Base-by-base conservation (phyloP, 1,140 invertebrate species). In the Ganaspis sp. region DNA sequence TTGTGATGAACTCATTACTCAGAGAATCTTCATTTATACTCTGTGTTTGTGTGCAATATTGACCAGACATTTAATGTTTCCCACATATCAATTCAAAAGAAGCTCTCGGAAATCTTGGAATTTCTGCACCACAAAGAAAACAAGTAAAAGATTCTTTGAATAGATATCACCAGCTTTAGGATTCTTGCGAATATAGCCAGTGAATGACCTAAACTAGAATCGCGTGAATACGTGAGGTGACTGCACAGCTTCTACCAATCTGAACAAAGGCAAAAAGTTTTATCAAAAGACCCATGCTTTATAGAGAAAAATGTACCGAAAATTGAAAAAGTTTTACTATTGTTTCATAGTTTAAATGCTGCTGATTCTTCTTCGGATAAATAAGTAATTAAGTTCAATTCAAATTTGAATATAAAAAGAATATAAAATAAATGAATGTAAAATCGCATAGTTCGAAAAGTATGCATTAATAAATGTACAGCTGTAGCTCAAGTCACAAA, bases 121-220 rank as follows among this genome's bases (percentile, higher is more conserved):
- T 54, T 54, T 15, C 26, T 1, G n/a, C 1, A 29, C 26, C 1
- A 0, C 4, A 29, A 29, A 26, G 11, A 58, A 29, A 23, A 17
- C 45, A n/a, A 49, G n/a, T 8, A 4, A 26, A 64, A 29, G 21
- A 23, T 4, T 15, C 9, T 64, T 64, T 64, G 54, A 64, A 64
- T 26, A 64, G 21, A 64, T 64, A 29, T 64, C 23, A 64, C 23
- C 45, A 17, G 45, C 45, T 49, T 17, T 49, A n/a, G 54, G 9
- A 15, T 12, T 29, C 23, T 26, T 26, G 21, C 9, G 19, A 26
- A 15, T 19, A 49, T 17, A 49, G 45, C 45, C 45, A 49, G 2
- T 64, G 54, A 29, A 64, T 64, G 54, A 64, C 54, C 54, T 26
- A 64, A 64, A 64, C 21, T 29, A 64, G 21, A 26, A 64, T 26